Percentiles rank a stretch among this genome's conserved stretches.
Conservation (phyloP, 2,113 vertebrate species). For the Mobula birostris region DNA sequence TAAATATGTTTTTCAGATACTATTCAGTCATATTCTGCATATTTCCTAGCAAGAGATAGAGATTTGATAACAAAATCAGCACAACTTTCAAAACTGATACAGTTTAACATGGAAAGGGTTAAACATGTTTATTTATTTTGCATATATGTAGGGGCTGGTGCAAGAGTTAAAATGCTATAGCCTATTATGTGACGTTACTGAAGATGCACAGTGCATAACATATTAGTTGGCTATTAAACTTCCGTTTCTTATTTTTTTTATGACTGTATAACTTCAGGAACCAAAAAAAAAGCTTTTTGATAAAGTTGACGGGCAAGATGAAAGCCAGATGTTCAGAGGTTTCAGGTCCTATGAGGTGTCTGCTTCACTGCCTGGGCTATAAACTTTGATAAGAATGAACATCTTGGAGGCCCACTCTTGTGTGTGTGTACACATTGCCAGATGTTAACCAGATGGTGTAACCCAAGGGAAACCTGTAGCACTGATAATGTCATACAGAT, state of each 20-base stretch:
- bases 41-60: not conserved
- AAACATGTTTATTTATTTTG: not conserved
- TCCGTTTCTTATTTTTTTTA: not conserved
- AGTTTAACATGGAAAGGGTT: not conserved
- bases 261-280: conserved; percentile 20
- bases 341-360: conserved; percentile 35
- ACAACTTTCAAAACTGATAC: not conserved
- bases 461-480: conserved; percentile 22
- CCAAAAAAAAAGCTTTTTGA: conserved; percentile 22
- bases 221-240: not conserved
- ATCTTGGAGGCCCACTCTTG: conserved; percentile 34
- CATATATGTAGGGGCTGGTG: not conserved
- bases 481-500: conserved; percentile 36
- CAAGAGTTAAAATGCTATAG: not conserved
- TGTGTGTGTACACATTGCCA: not conserved
- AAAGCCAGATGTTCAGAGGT: conserved; percentile 24
- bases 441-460: conserved; percentile 23
- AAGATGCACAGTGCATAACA: not conserved
- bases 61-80: not conserved
- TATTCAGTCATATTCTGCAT: not conserved
- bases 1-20: too few relatives aligned
- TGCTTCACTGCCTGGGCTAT: conserved; percentile 17
- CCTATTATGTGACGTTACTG: not conserved
- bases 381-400: conserved; percentile 37
- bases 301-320: conserved; percentile 33